Evolutionary conservation across 2,113 vertebrate genomes (phyloP).

Genomic region (Leuciscus idus): DNA sequence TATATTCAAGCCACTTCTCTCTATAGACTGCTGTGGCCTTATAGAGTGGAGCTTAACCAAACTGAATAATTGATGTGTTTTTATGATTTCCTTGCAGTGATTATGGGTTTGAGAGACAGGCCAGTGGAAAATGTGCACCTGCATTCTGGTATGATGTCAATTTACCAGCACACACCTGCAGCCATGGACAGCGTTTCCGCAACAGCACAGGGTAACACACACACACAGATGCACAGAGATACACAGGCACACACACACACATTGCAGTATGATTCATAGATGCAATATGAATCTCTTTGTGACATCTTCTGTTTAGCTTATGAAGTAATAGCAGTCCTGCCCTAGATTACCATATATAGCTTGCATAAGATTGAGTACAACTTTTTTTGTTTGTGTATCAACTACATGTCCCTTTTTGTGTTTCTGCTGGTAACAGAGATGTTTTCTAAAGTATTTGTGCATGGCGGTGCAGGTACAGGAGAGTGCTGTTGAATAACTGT

Average conservation of each 20-base stretch:
- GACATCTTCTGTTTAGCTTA: background rate
- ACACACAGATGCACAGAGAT: background rate
- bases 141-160: conserved; percentile 94
- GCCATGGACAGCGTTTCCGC: conserved; percentile 86
- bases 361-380: background rate
- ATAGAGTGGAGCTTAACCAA: background rate
- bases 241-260: background rate
- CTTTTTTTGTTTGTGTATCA: background rate
- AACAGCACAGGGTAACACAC: conserved; percentile 89
- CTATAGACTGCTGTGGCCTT: background rate
- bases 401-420: background rate
- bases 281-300: background rate
- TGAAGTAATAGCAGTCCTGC: background rate
- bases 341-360: background rate
- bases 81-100: conserved; percentile 77
- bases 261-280: background rate
- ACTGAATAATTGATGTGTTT: conserved; percentile 34
- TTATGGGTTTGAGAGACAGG: conserved; percentile 91
- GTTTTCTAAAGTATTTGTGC: background rate
- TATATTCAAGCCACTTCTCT: background rate
- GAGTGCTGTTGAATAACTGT: conserved; percentile 94
- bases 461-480: conserved; percentile 82
- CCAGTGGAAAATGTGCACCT: conserved; percentile 87
- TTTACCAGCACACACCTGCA: conserved; percentile 83
- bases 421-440: background rate